Percentiles rank a stretch among this genome's conserved stretches.
Conservation (phyloP, 2,113 vertebrate genomes). For the Ondatra zibethicus region DNA sequence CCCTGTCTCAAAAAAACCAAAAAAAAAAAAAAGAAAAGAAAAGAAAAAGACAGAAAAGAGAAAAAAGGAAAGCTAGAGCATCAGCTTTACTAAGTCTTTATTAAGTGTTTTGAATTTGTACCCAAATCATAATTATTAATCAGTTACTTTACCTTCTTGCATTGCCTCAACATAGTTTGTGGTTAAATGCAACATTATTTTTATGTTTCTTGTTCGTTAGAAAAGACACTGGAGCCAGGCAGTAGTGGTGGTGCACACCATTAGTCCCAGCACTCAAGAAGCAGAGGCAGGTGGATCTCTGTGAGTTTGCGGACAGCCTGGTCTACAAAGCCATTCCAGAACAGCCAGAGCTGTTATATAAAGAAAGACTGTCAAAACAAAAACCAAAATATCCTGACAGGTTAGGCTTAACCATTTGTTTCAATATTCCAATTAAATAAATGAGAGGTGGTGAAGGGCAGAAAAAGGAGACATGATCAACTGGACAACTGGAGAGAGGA, state of each 20-base stretch:
- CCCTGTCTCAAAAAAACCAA: too few species aligned
- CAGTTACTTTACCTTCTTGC: not conserved
- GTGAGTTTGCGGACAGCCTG: not conserved
- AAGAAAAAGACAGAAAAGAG: not conserved
- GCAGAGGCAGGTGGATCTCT: not conserved
- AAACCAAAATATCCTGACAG: not conserved
- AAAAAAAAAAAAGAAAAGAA: too few species aligned
- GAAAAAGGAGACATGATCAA: not conserved
- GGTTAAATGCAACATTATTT: not conserved
- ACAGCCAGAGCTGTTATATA: not conserved
- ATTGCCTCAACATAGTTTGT: not conserved
- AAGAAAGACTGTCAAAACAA: not conserved
- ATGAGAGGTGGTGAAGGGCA: not conserved
- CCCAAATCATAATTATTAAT: not conserved
- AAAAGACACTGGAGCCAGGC: not conserved
- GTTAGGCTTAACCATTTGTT: not conserved
- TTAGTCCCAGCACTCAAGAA: not conserved
- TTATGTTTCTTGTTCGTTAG: not conserved
- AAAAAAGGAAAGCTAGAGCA: not conserved
- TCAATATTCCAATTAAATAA: not conserved
- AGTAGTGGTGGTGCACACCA: rapidly evolving
- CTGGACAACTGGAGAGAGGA: not conserved
- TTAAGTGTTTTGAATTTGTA: constrained; percentile 14
- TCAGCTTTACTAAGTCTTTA: not conserved
- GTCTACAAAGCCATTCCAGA: not conserved